Percentiles rank a stretch among this genome's conserved stretches.
phyloP scores from a whole-genome alignment of 2,888 invertebrate species.

The Clistopyga incitator region DNA sequence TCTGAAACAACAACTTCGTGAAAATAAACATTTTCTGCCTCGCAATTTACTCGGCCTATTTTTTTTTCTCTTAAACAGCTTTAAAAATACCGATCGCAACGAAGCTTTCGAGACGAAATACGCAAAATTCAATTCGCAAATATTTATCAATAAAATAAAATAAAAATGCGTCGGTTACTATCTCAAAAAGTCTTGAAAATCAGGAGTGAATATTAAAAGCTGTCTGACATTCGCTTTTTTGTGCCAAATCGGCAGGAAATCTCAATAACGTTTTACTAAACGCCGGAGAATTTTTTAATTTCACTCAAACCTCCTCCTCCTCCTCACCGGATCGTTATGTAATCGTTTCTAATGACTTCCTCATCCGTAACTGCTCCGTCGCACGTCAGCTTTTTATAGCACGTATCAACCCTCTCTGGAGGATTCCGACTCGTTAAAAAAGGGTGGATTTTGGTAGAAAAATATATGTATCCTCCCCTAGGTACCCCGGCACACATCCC shows the following conservation, averaged over 20 bases:
- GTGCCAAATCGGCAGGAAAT: background rate
- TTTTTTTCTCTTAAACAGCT: no score
- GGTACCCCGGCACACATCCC: background rate
- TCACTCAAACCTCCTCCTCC: background rate
- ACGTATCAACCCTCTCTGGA: background rate
- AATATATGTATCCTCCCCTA: background rate
- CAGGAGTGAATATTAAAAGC: background rate
- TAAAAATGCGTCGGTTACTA: no score
- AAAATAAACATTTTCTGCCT: no score
- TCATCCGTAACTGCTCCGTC: background rate
- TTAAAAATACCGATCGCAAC: no score
- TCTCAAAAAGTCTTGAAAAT: background rate
- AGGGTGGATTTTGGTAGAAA: conserved; percentile 2
- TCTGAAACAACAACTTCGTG: no score
- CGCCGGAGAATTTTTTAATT: background rate
- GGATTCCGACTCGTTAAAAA: background rate
- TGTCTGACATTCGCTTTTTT: background rate
- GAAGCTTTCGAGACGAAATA: no score
- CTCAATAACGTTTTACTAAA: background rate
- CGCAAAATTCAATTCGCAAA: background rate
- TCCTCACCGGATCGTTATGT: background rate
- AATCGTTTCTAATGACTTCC: conserved; percentile 15
- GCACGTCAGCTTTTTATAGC: conserved; percentile 5
- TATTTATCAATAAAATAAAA: background rate
- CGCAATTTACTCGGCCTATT: no score